A percentile compares a stretch with the other conserved stretches of the same genome.
Evolutionary conservation across 2,888 invertebrate species (phyloP).

Genomic region (Trichogramma evanescens): DNA sequence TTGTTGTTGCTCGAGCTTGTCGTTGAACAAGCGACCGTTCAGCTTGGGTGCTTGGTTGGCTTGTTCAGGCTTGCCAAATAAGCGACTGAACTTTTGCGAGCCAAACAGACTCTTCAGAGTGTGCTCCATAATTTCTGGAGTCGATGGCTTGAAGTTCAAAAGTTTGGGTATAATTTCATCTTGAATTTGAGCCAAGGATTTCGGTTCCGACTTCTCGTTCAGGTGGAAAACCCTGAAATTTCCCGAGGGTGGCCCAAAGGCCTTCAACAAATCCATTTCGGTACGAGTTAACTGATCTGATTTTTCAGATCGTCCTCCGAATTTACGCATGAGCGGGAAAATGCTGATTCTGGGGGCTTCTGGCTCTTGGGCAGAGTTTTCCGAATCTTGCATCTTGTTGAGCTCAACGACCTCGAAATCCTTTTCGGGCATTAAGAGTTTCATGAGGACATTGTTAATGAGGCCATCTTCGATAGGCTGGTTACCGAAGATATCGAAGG

Average conservation of each 20-base stretch:
- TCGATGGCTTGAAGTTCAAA: background rate
- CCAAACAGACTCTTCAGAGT: too few relatives aligned
- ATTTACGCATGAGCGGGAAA: background rate
- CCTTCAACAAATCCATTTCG: conserved; percentile 16
- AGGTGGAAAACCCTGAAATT: conserved; percentile 21
- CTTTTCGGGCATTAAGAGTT: conserved; percentile 18
- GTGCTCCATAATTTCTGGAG: background rate
- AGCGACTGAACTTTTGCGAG: too few relatives aligned
- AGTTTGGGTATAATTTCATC: too few relatives aligned
- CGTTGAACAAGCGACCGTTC: conserved; percentile 3
- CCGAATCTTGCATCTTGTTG: conserved; percentile 20
- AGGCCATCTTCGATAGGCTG: conserved; percentile 20
- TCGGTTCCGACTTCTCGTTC: conserved; percentile 9
- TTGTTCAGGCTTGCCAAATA: too few relatives aligned
- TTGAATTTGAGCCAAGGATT: background rate
- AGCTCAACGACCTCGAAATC: conserved; percentile 19
- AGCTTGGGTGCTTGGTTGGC: too few relatives aligned
- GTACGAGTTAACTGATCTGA: conserved; percentile 3
- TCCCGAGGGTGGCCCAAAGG: conserved; percentile 11
- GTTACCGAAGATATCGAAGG: conserved; percentile 20
- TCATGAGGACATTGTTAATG: conserved; percentile 18
- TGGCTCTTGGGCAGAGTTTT: background rate
- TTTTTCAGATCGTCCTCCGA: background rate
- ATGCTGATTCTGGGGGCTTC: background rate
- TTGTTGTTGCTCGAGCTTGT: conserved; percentile 10